A percentile compares a stretch with the other conserved stretches of the same genome.
phyloP scores from a whole-genome alignment of 2,888 invertebrate species.

The Mongoloraphidia duomilia region DNA sequence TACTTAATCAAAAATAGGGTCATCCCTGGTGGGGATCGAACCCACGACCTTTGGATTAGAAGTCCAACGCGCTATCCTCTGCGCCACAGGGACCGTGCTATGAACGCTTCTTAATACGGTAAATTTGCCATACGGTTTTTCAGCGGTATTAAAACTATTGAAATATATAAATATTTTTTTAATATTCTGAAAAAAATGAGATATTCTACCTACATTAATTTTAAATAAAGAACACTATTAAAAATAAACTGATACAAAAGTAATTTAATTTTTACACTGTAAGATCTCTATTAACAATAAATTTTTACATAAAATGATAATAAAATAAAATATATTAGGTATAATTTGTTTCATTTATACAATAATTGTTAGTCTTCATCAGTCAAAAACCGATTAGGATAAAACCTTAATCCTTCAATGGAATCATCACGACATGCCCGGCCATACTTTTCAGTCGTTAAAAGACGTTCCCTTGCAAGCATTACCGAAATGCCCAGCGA shows the following conservation, averaged over 20 bases:
- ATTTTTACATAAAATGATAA: neutral
- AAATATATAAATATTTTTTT: too few relatives aligned
- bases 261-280: too few relatives aligned
- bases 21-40: conserved; percentile 78
- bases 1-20: conserved; percentile 10
- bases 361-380: conserved; percentile 24
- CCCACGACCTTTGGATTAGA: conserved; percentile 83
- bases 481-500: conserved; percentile 72
- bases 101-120: too few relatives aligned
- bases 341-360: neutral
- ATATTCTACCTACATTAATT: too few relatives aligned
- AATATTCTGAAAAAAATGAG: too few relatives aligned
- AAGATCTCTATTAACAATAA: too few relatives aligned
- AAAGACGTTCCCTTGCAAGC: conserved; percentile 77
- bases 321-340: conserved; percentile 1
- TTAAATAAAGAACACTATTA: too few relatives aligned
- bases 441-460: conserved; percentile 75
- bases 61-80: conserved; percentile 83
- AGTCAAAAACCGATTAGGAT: conserved; percentile 71
- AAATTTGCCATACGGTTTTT: too few relatives aligned
- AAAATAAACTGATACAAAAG: too few relatives aligned
- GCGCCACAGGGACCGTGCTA: conserved; percentile 58
- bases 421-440: conserved; percentile 88
- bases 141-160: too few relatives aligned
- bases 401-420: conserved; percentile 88